Evolutionary conservation across 2,113 vertebrate genomes (phyloP).

Genomic region (human (Homo sapiens)): GRCh38 chr16:73407001-73407500

Average conservation of each 20-base stretch:
- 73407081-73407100: neutral
- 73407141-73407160: neutral
- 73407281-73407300: neutral
- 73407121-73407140: neutral
- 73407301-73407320: neutral
- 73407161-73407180: neutral
- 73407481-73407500: neutral
- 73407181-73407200: neutral
- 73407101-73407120: neutral
- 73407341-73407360: neutral
- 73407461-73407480: neutral
- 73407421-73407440: neutral
- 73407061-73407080: neutral
- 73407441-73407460: neutral
- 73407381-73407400: neutral
- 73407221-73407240: neutral
- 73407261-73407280: neutral
- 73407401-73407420: neutral
- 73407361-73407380: neutral
- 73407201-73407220: neutral
- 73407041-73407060: neutral
- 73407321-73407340: neutral
- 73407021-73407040: neutral
- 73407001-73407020: neutral
- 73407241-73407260: neutral